Conservation (phyloP, 2,113 vertebrate species). For the Amblyopsis rosae region DNA sequence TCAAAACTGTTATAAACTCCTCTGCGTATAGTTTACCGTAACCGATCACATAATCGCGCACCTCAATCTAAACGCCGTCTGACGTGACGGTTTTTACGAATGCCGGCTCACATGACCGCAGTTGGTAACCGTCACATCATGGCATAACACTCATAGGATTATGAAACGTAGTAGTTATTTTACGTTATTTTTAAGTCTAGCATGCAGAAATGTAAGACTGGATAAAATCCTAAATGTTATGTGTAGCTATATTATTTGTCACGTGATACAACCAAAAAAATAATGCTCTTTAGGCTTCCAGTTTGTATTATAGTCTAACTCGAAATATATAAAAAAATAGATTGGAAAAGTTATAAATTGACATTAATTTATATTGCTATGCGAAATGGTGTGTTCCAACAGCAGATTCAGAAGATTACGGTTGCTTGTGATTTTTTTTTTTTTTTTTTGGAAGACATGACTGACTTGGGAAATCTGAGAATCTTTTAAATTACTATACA, state of each 20-base stretch:
- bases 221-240: neutral
- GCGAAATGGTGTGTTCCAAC: conserved; percentile 72
- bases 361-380: conserved; percentile 72
- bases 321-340: conserved; percentile 73
- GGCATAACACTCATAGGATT: too few species aligned
- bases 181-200: too few species aligned
- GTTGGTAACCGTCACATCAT: too few species aligned
- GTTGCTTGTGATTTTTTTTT: too few species aligned
- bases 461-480: conserved; percentile 22
- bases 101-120: too few species aligned
- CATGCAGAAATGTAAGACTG: too few species aligned
- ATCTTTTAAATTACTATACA: conserved; percentile 24
- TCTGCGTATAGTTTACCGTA: too few species aligned
- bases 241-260: conserved; percentile 12
- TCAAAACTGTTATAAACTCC: too few species aligned
- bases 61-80: too few species aligned
- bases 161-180: too few species aligned
- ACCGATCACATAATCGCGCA: too few species aligned
- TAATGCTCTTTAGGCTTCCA: conserved; percentile 59
- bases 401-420: conserved; percentile 13
- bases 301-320: conserved; percentile 74
- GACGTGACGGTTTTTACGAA: too few species aligned
- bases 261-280: conserved; percentile 42
- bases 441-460: conserved; percentile 17
- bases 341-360: conserved; percentile 71